Base-by-base conservation (phyloP, 2,888 invertebrate species). In the Auanema sp. region DNA sequence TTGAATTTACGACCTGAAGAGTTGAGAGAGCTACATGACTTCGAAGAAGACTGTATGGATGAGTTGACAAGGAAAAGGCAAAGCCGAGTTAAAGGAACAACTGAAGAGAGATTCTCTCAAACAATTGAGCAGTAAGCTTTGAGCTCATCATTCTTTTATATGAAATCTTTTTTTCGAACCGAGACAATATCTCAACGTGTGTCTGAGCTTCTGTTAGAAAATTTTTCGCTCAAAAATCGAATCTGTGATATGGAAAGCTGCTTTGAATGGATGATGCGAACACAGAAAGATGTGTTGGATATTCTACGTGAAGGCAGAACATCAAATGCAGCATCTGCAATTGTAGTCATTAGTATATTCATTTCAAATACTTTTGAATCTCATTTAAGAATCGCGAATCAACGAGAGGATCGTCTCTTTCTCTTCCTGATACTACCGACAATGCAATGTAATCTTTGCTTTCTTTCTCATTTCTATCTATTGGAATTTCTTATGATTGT, bases 1-100 rank as follows among this genome's bases (percentile, higher is more conserved):
- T 87, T 96, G 64, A 95, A 95, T 85, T 88, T 97, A 83, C 92
- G 92, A 81, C 91, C 91, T 68, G 93, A 93, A 79, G 94, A 95
- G 83, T 89, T 93, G 87, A 94, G 95, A 84, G 89, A 92, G 60
- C 86, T 96, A 60, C 93, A 95, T 83, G 96, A 97, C 84, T 97
- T 96, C 85, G 96, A 97, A 83, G 96, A 97, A 33, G 62, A 62
- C 12, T 62, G 62, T 12, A 92, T 97, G 58, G 96, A 97, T 86
- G 95, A 94, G 24, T 92, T 93, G 84, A 85, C 86, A 74, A 90
- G 92, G 75, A 92, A 93, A 85, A 43, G 65, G 18, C 25, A 53
- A 5, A 47, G 59, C 43, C 21, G 62, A 2, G 50, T 58, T 24
- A 18, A 62, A 16, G 67, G 65, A 44, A 64, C 65, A 4, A 58